A percentile compares a stretch with the other conserved stretches of the same genome.
These are phyloP conservation scores for Camelus bactrianus DNA, from an alignment of 2,113 vertebrate species.

Conservation along the genomic window DNA sequence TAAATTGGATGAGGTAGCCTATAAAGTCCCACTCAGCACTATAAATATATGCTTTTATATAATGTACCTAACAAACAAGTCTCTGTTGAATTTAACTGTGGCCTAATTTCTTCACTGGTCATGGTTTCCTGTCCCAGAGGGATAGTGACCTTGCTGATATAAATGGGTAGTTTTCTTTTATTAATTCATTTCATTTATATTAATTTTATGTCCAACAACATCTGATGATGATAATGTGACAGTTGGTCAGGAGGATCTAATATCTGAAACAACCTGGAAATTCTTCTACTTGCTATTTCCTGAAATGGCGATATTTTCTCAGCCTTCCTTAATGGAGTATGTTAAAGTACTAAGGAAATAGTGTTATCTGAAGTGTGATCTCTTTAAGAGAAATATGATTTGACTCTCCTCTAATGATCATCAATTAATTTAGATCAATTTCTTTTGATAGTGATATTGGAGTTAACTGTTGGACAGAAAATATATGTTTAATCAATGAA, in stretches of 20 bases:
- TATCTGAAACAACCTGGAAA: constrained; percentile 49
- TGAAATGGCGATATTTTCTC: constrained; percentile 40
- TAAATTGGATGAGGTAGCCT: neutral
- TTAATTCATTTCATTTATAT: constrained; percentile 31
- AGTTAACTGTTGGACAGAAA: constrained; percentile 55
- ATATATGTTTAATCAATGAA: constrained; percentile 57
- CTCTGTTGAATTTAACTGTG: neutral
- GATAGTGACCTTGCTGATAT: neutral
- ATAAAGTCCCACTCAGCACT: neutral
- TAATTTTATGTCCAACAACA: constrained; percentile 40
- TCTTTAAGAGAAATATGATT: constrained; percentile 58
- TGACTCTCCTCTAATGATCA: constrained; percentile 51
- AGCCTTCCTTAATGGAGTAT: constrained; percentile 19
- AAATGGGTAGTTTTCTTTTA: constrained; percentile 20
- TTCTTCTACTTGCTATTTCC: constrained; percentile 40
- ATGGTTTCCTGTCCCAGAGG: neutral
- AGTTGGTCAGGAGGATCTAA: neutral
- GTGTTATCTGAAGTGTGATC: constrained; percentile 41
- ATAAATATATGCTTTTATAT: neutral
- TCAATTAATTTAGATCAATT: constrained; percentile 65
- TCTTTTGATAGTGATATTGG: constrained; percentile 57
- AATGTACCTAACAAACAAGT: neutral
- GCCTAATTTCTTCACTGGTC: neutral
- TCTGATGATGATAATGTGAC: constrained; percentile 17
- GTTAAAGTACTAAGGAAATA: constrained; percentile 62